A percentile compares a stretch with the other conserved stretches of the same genome.
Conservation (phyloP, 2,888 invertebrate species). For the Apoderus coryli region DNA sequence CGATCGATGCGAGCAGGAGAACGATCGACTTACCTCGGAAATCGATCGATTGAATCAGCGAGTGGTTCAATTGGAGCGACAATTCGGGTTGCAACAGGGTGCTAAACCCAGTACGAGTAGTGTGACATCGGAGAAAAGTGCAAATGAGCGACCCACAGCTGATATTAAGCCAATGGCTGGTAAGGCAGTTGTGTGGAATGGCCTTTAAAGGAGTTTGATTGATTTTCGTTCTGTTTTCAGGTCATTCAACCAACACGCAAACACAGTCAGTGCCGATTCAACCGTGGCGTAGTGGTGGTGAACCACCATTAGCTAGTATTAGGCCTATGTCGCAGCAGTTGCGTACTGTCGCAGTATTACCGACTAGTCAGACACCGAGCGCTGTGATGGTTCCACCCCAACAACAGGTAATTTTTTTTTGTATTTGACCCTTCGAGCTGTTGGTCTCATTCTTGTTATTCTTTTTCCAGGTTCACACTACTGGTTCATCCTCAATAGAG, state of each 20-base stretch:
- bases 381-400: conserved; percentile 45
- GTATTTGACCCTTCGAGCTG: background rate
- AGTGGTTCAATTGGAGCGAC: conserved; percentile 33
- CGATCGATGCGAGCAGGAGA: conserved; percentile 47
- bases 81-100: conserved; percentile 45
- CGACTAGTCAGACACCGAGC: conserved; percentile 49
- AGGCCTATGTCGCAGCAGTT: conserved; percentile 72
- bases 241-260: conserved; percentile 32
- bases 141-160: conserved; percentile 59
- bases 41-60: conserved; percentile 58
- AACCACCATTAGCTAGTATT: conserved; percentile 83
- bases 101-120: conserved; percentile 56
- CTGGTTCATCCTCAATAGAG: conserved; percentile 34
- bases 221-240: no score
- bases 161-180: conserved; percentile 93
- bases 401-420: conserved; percentile 33
- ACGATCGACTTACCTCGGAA: conserved; percentile 49
- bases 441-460: background rate
- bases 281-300: conserved; percentile 55
- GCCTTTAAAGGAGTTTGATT: no score
- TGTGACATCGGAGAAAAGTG: conserved; percentile 40
- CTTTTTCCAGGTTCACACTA: conserved; percentile 34
- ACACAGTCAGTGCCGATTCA: conserved; percentile 42
- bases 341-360: conserved; percentile 51
- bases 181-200: no score